Percentiles rank a stretch among this genome's conserved stretches.
phyloP scores from a whole-genome alignment of 2,797 vertebrate species.

The Thunnus albacares region DNA sequence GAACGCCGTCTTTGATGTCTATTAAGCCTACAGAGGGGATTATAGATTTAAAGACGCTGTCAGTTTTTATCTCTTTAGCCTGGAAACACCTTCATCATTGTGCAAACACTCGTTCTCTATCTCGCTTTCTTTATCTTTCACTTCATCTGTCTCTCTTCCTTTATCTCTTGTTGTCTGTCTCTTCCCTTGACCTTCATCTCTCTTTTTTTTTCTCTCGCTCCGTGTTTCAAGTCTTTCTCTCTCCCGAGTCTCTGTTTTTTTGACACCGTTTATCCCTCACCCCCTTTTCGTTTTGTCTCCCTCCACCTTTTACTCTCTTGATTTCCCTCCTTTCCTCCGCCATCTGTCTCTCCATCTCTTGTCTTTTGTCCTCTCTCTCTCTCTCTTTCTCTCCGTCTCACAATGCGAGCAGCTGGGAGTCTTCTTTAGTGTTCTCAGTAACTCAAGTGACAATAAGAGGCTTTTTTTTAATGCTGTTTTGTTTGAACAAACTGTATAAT shows the following conservation, averaged over 20 bases:
- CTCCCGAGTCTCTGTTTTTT: background rate
- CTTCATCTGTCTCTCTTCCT: background rate
- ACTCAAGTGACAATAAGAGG: constrained; percentile 23
- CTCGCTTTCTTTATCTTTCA: background rate
- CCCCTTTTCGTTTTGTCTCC: background rate
- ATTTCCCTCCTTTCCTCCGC: background rate
- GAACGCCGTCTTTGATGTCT: background rate
- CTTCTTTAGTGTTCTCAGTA: constrained; percentile 36
- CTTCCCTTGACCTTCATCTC: background rate
- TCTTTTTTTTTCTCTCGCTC: background rate
- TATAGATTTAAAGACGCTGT: background rate
- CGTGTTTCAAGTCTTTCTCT: background rate
- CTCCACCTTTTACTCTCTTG: background rate
- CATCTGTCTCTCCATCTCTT: constrained; percentile 6
- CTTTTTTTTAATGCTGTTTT: constrained; percentile 20
- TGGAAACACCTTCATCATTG: background rate
- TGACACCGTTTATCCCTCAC: background rate
- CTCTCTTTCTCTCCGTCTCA: background rate
- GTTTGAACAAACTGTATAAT: constrained; percentile 39
- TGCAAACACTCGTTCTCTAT: background rate
- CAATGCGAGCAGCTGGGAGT: constrained; percentile 3
- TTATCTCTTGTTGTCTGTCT: background rate
- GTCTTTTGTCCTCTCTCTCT: background rate
- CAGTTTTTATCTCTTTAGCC: background rate
- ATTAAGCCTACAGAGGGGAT: background rate